Base-by-base conservation (phyloP, 37 sponge, comb jelly and placozoan species). In the Aphrocallistes beatrix region DNA sequence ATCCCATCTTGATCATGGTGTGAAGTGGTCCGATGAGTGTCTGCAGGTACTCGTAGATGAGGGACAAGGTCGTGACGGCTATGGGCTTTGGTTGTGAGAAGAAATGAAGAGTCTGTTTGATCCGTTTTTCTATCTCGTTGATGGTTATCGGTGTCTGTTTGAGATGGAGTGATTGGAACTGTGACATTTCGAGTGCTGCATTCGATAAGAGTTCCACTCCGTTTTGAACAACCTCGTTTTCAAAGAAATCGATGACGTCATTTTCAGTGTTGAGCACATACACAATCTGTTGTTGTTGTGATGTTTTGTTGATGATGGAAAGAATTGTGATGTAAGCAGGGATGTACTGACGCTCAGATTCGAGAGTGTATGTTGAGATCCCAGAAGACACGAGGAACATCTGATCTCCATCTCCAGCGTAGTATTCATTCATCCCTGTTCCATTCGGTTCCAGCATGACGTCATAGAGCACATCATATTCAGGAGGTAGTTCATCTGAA, bases 21-120 rank as follows among this genome's bases (percentile, higher is more conserved):
- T 60, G 75, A 60, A 60, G 75, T 60, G 75, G 75, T 25, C 75
- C 8, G 75, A 60, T 60, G n/a, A 60, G 75, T 60, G 75, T 60
- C 34, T 60, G 75, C 25, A 60, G 34, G n/a, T 60, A 21, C 21
- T 60, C 75, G n/a, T 60, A 60, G 3, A 60, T 60, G 28, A 60
- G 75, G n/a, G 75, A 60, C 21, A 60, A 13, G 34, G 75, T 60
- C 3, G 75, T 60, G 25, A 60, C 75, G 3, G 75, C 75, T 60
- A 60, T 60, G 34, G 75, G 75, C 34, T 60, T 60, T 60, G 75
- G 75, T 60, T 13, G 28, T 13, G 75, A 21, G n/a, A 60, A 60
- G 75, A 60, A 60, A 13, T 30, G 10, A 25, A 60, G 75, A 60
- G 75, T 60, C n/a, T 60, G 75, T 28, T 60, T 60, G 25, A 60